A percentile compares a stretch with the other conserved stretches of the same genome.
phyloP scores from a whole-genome alignment of 2,888 invertebrate species.

The Drosophila stalkeri region DNA sequence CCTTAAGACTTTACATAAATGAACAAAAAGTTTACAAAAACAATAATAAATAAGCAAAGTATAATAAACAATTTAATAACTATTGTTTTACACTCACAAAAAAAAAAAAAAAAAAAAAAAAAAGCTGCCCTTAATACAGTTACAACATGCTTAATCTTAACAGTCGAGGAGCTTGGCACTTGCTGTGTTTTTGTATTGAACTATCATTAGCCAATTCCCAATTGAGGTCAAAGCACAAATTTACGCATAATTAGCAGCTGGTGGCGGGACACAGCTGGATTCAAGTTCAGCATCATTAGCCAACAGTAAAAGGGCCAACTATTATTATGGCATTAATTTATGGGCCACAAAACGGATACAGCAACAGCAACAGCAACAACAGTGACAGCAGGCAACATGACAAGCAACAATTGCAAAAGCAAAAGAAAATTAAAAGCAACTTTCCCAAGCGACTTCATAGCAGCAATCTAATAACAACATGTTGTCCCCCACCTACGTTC shows the following conservation, averaged over 20 bases:
- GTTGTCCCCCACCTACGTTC: slow-evolving; percentile 40
- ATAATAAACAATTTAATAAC: background rate
- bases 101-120: background rate
- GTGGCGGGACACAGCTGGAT: slow-evolving; percentile 66
- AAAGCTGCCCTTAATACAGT: background rate
- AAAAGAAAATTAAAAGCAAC: slow-evolving; percentile 77
- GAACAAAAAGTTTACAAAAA: background rate
- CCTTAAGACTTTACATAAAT: too few relatives aligned
- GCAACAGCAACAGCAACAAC: slow-evolving; percentile 18
- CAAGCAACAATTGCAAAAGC: slow-evolving; percentile 61
- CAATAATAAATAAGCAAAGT: background rate
- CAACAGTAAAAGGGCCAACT: slow-evolving; percentile 69
- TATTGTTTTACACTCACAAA: too few relatives aligned
- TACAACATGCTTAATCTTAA: background rate
- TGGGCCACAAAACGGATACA: slow-evolving; percentile 52
- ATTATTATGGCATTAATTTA: slow-evolving; percentile 81
- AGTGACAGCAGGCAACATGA: slow-evolving; percentile 40
- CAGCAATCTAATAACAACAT: slow-evolving; percentile 81
- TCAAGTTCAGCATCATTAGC: slow-evolving; percentile 77
- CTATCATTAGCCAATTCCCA: slow-evolving; percentile 43
- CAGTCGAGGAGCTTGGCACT: background rate
- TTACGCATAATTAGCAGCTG: slow-evolving; percentile 77
- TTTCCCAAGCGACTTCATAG: slow-evolving; percentile 75
- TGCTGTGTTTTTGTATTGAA: slow-evolving; percentile 9
- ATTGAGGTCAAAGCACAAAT: slow-evolving; percentile 39